These are phyloP conservation scores for Elmis aenea DNA, from an alignment of 2,888 invertebrate species.

Conservation along the genomic window DNA sequence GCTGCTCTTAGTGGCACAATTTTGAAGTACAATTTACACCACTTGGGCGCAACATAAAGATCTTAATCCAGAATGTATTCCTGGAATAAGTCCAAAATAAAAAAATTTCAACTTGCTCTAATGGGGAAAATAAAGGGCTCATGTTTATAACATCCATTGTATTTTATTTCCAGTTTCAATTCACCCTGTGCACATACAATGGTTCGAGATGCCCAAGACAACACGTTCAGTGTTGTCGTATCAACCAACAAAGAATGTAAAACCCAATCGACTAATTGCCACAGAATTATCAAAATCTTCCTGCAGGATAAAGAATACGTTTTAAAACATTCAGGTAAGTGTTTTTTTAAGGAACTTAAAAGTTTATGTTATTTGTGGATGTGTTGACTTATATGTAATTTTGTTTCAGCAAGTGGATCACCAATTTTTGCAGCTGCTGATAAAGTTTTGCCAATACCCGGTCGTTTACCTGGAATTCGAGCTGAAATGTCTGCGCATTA, in stretches of 20 bases:
- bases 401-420: constrained; percentile 25
- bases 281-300: constrained; percentile 56
- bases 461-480: constrained; percentile 66
- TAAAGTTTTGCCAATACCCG: constrained; percentile 60
- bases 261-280: constrained; percentile 47
- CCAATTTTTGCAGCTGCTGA: constrained; percentile 31
- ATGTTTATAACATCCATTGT: constrained; percentile 5
- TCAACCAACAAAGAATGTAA: constrained; percentile 52
- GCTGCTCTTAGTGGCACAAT: no score
- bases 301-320: constrained; percentile 67
- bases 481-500: constrained; percentile 68
- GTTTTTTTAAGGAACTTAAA: constrained; percentile 3
- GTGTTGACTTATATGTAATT: no score
- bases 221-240: constrained; percentile 65
- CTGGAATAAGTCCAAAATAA: no score
- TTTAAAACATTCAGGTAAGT: constrained; percentile 49
- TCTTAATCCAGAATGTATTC: no score
- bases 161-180: constrained; percentile 63
- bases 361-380: constrained; percentile 2
- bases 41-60: no score
- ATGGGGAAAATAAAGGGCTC: constrained; percentile 6
- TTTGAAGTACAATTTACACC: no score
- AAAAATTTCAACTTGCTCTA: constrained; percentile 1
- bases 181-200: constrained; percentile 74
- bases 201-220: constrained; percentile 63